A percentile compares a stretch with the other conserved stretches of the same genome.
Conservation (phyloP, 2,113 vertebrate genomes). For the Thermophis baileyi region DNA sequence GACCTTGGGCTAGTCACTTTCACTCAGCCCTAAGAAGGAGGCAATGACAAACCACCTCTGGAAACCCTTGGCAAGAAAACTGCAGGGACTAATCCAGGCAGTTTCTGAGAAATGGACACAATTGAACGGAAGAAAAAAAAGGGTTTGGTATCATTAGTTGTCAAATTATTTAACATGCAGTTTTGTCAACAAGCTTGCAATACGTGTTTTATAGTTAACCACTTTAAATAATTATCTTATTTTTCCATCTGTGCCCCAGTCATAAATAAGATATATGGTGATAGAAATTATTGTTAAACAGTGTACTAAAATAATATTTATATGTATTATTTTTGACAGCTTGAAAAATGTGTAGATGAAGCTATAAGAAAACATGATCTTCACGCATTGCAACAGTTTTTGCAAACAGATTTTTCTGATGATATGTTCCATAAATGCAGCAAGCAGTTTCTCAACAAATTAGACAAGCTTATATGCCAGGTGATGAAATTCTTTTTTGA, state of each 20-base stretch:
- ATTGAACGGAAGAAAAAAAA: not conserved
- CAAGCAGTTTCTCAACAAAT: conserved; percentile 80
- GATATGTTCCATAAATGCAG: conserved; percentile 76
- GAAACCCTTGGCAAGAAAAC: not conserved
- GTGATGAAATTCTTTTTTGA: conserved; percentile 64
- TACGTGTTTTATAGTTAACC: not conserved
- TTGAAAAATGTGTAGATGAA: conserved; percentile 83
- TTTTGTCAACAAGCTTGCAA: not conserved
- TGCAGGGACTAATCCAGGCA: not conserved
- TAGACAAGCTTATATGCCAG: conserved; percentile 82
- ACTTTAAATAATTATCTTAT: not conserved
- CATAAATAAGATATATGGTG: not conserved
- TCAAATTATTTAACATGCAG: not conserved
- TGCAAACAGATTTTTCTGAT: conserved; percentile 69
- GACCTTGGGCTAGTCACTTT: not conserved
- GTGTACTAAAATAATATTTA: not conserved
- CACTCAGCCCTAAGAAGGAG: not conserved
- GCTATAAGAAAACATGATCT: conserved; percentile 75
- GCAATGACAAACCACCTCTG: not conserved
- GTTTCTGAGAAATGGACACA: not conserved
- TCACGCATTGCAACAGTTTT: conserved; percentile 70
- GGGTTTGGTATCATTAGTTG: not conserved
- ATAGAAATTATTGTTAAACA: not conserved
- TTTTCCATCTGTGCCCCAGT: not conserved
- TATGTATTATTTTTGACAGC: conserved; percentile 50